These are phyloP conservation scores for Gymnocypris eckloni DNA, from an alignment of 2,797 vertebrate genomes.

Conservation along the genomic window DNA sequence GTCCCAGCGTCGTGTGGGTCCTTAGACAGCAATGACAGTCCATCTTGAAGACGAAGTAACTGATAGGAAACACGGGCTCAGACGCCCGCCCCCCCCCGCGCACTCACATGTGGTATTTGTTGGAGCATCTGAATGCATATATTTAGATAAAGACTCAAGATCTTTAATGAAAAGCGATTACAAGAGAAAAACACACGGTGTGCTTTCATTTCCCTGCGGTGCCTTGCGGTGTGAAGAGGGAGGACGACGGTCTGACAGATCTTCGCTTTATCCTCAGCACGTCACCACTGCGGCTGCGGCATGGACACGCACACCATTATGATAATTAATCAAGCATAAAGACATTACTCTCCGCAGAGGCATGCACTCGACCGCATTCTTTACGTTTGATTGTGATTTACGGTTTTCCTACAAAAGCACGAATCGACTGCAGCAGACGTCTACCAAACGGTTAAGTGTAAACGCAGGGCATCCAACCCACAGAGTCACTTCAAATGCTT, in stretches of 20 bases:
- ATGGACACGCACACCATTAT: constrained; percentile 31
- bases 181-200: constrained; percentile 74
- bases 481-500: constrained; percentile 40
- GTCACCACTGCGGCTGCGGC: background rate
- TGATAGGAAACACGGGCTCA: constrained; percentile 75
- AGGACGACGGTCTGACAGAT: constrained; percentile 34
- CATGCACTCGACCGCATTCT: constrained; percentile 19
- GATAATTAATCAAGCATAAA: constrained; percentile 47
- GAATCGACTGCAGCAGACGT: constrained; percentile 3
- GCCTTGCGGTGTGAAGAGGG: constrained; percentile 54
- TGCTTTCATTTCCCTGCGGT: constrained; percentile 75
- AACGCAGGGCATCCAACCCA: background rate
- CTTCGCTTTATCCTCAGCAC: constrained; percentile 8
- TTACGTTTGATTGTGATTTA: constrained; percentile 44
- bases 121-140: constrained; percentile 67
- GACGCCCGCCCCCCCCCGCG: constrained; percentile 60
- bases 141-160: constrained; percentile 65
- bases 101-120: constrained; percentile 78
- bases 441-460: constrained; percentile 18
- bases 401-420: constrained; percentile 12
- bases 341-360: constrained; percentile 21
- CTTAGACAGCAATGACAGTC: constrained; percentile 46
- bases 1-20: constrained; percentile 24
- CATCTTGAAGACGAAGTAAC: constrained; percentile 71
- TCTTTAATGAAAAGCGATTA: constrained; percentile 76